phyloP scores from a whole-genome alignment of 2,797 vertebrate genomes.

The Enteromius afrohamiltoni region DNA sequence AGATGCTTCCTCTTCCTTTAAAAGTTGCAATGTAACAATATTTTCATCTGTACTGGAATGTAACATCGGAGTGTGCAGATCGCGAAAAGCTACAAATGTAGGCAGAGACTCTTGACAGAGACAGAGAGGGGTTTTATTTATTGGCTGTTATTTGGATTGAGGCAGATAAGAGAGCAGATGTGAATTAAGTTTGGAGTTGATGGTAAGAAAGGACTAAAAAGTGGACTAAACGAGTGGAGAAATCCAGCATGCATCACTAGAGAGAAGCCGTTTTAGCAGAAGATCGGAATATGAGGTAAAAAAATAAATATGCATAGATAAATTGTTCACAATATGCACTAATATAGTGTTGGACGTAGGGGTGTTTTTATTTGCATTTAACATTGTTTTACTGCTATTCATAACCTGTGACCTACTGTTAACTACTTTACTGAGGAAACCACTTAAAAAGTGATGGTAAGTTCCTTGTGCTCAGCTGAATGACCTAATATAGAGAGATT shows the following conservation, averaged over 20 bases:
- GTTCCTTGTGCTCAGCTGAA: background rate
- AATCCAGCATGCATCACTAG: background rate
- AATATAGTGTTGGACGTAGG: background rate
- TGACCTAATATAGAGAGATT: constrained; percentile 12
- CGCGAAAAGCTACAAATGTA: background rate
- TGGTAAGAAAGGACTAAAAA: background rate
- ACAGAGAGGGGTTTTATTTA: background rate
- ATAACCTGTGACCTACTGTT: background rate
- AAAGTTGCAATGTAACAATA: background rate
- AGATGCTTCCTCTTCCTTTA: background rate
- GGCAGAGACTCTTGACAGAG: background rate
- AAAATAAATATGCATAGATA: background rate
- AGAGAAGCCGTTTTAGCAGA: background rate
- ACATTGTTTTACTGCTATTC: background rate
- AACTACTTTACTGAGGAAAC: background rate
- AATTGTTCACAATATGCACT: background rate
- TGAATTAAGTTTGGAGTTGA: background rate
- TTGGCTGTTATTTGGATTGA: background rate
- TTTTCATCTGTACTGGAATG: background rate
- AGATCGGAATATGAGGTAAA: background rate
- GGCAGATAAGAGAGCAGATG: background rate
- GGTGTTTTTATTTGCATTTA: background rate
- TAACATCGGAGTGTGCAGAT: background rate
- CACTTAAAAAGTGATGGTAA: background rate
- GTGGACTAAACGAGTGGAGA: background rate